Evolutionary conservation across 2,888 invertebrate genomes (phyloP).

Genomic region (Tenthredo livida): DNA sequence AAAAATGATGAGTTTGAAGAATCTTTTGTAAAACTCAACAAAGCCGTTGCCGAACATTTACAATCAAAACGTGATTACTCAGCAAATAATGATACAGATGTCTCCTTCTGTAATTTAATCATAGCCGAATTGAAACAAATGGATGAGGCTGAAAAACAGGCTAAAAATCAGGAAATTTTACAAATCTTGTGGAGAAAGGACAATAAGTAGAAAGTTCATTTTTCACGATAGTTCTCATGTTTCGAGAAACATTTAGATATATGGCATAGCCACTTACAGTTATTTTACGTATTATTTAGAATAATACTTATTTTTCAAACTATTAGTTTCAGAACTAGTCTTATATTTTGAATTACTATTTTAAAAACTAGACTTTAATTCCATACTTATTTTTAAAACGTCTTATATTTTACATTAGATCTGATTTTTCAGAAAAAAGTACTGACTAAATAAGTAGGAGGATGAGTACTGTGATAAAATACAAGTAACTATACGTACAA

Average conservation of each 20-base stretch:
- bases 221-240: neutral
- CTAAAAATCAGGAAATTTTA: constrained; percentile 10
- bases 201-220: neutral
- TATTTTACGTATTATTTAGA: no score
- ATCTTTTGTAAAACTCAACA: neutral
- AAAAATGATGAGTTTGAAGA: neutral
- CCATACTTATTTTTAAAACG: no score
- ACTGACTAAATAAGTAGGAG: no score
- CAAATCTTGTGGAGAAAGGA: neutral
- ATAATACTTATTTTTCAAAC: no score
- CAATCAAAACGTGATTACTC: neutral
- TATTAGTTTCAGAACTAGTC: neutral
- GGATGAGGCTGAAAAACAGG: neutral
- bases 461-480: no score
- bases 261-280: neutral
- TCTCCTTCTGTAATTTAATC: neutral
- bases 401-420: neutral
- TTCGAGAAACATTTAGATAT: neutral
- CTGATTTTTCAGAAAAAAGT: no score
- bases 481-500: no score
- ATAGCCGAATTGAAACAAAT: neutral
- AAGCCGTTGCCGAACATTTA: neutral
- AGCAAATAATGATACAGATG: neutral
- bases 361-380: no score
- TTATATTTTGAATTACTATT: neutral